These are phyloP conservation scores for Archaeoteleia sp. DNA, from an alignment of 2,888 invertebrate genomes.

Conservation along the genomic window DNA sequence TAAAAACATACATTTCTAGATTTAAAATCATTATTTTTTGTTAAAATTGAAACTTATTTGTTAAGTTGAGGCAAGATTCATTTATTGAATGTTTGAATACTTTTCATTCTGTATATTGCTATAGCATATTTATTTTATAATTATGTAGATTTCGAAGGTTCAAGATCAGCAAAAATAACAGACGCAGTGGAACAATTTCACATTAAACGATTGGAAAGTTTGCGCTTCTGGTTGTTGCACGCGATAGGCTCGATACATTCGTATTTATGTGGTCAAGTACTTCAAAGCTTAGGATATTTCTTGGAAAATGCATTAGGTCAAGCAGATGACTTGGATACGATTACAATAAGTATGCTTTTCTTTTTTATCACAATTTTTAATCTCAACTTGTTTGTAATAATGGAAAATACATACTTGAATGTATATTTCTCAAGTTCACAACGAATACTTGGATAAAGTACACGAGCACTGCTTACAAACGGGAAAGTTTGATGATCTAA, in stretches of 20 bases:
- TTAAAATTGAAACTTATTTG: too few relatives aligned
- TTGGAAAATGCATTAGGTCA: slow-evolving; percentile 65
- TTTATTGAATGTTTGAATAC: too few relatives aligned
- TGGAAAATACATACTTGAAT: too few relatives aligned
- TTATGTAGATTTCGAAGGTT: slow-evolving; percentile 66
- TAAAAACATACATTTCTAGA: not conserved
- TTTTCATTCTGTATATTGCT: too few relatives aligned
- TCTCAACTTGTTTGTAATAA: slow-evolving; percentile 3
- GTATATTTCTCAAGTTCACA: slow-evolving; percentile 64
- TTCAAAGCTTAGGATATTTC: slow-evolving; percentile 72
- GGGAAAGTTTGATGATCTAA: slow-evolving; percentile 49
- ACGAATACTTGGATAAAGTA: slow-evolving; percentile 70
- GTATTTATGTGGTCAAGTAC: slow-evolving; percentile 76
- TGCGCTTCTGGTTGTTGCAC: slow-evolving; percentile 78
- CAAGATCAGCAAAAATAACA: slow-evolving; percentile 49
- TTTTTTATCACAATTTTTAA: slow-evolving; percentile 13
- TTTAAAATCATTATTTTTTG: not conserved
- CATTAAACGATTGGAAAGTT: slow-evolving; percentile 75
- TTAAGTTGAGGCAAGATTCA: too few relatives aligned
- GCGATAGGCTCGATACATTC: slow-evolving; percentile 76
- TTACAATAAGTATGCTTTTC: slow-evolving; percentile 62
- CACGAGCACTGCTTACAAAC: slow-evolving; percentile 69
- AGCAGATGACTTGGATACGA: slow-evolving; percentile 68
- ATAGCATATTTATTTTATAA: too few relatives aligned
- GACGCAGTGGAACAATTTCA: slow-evolving; percentile 66